These are phyloP conservation scores for Tipula unca DNA, from an alignment of 2,888 invertebrate species.

Conservation along the genomic window DNA sequence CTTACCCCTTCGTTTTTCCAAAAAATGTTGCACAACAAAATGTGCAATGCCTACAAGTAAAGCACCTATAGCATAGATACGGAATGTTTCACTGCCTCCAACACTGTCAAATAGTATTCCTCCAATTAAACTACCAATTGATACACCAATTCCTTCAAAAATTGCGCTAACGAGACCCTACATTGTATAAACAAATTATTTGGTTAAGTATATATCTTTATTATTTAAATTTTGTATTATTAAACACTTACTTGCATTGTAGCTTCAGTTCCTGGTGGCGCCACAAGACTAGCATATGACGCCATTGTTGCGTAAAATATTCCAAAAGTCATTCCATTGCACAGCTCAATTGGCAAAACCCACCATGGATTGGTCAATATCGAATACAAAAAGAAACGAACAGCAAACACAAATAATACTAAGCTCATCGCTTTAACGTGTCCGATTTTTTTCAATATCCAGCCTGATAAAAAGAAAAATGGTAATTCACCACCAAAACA, in stretches of 20 bases:
- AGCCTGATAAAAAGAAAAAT: conserved; percentile 73
- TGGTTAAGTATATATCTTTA: not conserved
- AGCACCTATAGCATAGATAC: conserved; percentile 61
- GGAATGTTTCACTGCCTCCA: conserved; percentile 60
- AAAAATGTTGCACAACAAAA: conserved; percentile 45
- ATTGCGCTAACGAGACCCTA: conserved; percentile 78
- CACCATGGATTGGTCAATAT: conserved; percentile 71
- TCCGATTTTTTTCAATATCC: conserved; percentile 68
- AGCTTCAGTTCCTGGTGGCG: conserved; percentile 76
- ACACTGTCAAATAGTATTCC: conserved; percentile 57
- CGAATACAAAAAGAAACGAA: conserved; percentile 76
- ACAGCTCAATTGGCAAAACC: conserved; percentile 73
- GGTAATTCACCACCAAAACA: conserved; percentile 80
- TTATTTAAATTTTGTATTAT: not conserved
- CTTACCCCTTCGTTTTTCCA: conserved; percentile 24
- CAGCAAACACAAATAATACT: conserved; percentile 68
- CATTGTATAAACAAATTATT: conserved; percentile 25
- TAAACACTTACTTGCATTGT: conserved; percentile 61
- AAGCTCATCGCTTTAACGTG: conserved; percentile 77
- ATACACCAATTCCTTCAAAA: conserved; percentile 80
- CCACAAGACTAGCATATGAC: conserved; percentile 74
- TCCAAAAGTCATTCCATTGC: conserved; percentile 84
- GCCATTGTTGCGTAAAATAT: conserved; percentile 83
- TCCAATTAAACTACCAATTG: conserved; percentile 69
- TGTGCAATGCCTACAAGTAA: conserved; percentile 53